A percentile compares a stretch with the other conserved stretches of the same genome.
These are phyloP conservation scores for Adrianichthys oophorus DNA, from an alignment of 2,797 vertebrate genomes.

Conservation along the genomic window DNA sequence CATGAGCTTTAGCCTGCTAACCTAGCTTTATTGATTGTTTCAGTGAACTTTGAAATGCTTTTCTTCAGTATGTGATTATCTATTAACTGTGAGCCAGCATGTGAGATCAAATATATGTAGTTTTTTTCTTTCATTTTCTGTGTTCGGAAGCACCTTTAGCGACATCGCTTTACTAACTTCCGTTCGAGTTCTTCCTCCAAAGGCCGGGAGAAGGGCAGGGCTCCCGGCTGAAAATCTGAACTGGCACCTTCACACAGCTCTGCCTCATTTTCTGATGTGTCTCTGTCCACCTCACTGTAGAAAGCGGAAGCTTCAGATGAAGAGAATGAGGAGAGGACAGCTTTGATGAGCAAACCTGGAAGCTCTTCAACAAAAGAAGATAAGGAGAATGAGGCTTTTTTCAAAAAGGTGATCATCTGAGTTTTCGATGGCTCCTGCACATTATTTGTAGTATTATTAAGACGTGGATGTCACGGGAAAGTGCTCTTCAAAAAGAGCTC, in stretches of 20 bases:
- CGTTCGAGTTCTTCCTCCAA: background rate
- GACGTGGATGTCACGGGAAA: too few species aligned
- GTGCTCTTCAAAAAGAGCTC: too few species aligned
- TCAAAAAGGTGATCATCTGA: conserved; percentile 71
- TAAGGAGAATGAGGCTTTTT: conserved; percentile 79
- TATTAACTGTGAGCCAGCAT: too few species aligned
- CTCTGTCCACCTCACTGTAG: conserved; percentile 31
- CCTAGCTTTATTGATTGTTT: conserved; percentile 1
- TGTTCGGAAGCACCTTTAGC: background rate
- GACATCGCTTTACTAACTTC: background rate
- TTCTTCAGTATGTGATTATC: too few species aligned
- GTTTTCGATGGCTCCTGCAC: background rate
- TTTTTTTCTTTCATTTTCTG: too few species aligned
- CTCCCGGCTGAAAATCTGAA: conserved; percentile 15
- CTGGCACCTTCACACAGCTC: background rate
- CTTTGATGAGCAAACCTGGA: conserved; percentile 69
- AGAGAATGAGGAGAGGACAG: conserved; percentile 67
- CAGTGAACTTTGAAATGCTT: background rate
- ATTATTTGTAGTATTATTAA: background rate
- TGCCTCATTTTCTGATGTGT: background rate
- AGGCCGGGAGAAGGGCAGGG: conserved; percentile 20
- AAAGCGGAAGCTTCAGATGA: conserved; percentile 72
- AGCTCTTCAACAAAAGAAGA: conserved; percentile 71
- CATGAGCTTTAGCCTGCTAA: conserved; percentile 51
- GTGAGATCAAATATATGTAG: too few species aligned